These are phyloP conservation scores for Syngnathus acus DNA, from an alignment of 2,797 vertebrate species.

Conservation along the genomic window DNA sequence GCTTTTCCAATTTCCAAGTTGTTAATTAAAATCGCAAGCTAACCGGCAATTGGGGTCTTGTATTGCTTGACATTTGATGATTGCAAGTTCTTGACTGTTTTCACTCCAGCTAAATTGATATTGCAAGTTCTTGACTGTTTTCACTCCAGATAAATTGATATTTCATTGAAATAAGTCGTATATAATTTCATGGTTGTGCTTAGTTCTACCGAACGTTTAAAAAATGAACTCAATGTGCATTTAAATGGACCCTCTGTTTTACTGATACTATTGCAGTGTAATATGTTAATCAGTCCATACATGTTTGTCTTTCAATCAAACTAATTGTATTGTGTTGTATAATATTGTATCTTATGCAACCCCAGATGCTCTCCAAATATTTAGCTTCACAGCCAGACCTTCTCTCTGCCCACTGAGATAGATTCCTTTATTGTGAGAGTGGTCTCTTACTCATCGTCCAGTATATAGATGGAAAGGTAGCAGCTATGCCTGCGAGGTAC, in stretches of 20 bases:
- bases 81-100: too few species aligned
- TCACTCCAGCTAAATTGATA: too few species aligned
- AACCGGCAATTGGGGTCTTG: neutral
- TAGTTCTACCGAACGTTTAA: neutral
- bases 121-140: too few species aligned
- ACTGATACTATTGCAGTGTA: too few species aligned
- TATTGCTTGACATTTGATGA: neutral
- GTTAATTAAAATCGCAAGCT: neutral
- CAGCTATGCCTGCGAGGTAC: conserved; percentile 20
- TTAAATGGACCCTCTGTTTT: neutral
- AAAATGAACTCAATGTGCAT: neutral
- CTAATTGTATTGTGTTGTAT: neutral
- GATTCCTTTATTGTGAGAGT: conserved; percentile 48
- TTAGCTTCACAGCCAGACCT: conserved; percentile 13
- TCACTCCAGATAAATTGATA: neutral
- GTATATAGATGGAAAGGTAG: conserved; percentile 17
- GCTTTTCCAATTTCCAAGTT: neutral
- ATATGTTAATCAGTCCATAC: neutral
- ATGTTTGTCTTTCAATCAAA: neutral
- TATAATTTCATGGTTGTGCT: neutral
- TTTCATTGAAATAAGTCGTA: neutral
- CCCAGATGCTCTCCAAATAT: neutral
- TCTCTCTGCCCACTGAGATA: conserved; percentile 45
- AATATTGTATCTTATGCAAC: neutral
- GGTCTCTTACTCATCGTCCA: neutral